phyloP scores from a whole-genome alignment of 2,113 vertebrate genomes.

The Triplophysa rosa region DNA sequence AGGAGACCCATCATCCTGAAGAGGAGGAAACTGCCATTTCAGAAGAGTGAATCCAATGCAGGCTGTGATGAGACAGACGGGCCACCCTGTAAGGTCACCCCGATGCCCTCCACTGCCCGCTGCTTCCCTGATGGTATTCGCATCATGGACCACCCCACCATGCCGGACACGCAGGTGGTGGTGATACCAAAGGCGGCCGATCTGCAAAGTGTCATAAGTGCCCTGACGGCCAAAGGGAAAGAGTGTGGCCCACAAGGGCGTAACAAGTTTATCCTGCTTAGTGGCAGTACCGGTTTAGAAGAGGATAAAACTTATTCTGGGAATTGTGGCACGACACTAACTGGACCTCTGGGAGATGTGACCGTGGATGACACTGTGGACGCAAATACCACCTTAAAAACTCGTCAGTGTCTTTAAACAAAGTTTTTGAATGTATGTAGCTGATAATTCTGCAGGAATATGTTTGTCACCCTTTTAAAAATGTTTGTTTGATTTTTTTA shows the following conservation, averaged over 20 bases:
- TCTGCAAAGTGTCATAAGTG: conserved; percentile 86
- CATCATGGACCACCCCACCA: conserved; percentile 86
- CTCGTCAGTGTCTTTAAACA: neutral
- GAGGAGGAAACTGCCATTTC: conserved; percentile 83
- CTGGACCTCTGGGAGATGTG: neutral
- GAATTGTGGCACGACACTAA: neutral
- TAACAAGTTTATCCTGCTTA: conserved; percentile 92
- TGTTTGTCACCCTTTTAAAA: neutral
- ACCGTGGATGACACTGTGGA: neutral
- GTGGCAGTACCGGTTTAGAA: conserved; percentile 61
- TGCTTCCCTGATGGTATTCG: conserved; percentile 78
- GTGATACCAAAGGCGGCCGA: conserved; percentile 81
- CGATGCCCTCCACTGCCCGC: conserved; percentile 50
- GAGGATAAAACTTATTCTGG: conserved; percentile 19
- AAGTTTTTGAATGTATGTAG: neutral
- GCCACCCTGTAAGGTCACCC: conserved; percentile 43
- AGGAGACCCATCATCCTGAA: conserved; percentile 92
- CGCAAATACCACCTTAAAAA: neutral
- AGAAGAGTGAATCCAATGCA: conserved; percentile 63
- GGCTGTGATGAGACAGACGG: conserved; percentile 50
- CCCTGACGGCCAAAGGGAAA: conserved; percentile 85
- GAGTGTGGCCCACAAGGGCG: conserved; percentile 84
- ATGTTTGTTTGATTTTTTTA: conserved; percentile 57
- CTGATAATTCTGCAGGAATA: neutral
- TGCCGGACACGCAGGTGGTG: conserved; percentile 87